Evolutionary conservation across 2,888 invertebrate genomes (phyloP), one percentile per base, ranked within the genome.

Genomic region (Plagodis dolabraria): DNA sequence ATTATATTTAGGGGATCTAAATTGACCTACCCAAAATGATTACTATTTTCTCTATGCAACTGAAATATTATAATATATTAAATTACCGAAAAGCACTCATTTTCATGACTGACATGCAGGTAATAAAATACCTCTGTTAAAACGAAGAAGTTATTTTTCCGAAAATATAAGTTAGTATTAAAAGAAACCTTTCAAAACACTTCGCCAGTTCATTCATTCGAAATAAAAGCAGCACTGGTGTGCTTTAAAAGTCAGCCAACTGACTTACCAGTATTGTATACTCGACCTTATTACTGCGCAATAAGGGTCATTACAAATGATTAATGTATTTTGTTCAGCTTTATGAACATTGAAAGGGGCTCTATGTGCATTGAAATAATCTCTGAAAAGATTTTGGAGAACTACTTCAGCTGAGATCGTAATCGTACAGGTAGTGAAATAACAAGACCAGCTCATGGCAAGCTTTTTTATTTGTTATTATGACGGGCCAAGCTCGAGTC

Each of bases 311-410:
- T 22, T 38, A 35, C 11, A 11, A 0, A 6, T 10, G 12, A 6
- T 35, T 6, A 10, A 38, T 35, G 22, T 33, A 46, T 49, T 52
- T 52, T 43, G 71, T 72, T 71, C 74, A 70, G 69, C 64, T 71
- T 64, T 64, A 50, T 55, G 54, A 60, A 63, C 55, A 50, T 62
- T 65, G 75, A 75, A 73, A 65, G 65, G 75, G 47, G 22, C 49
- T 70, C 69, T 69, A 66, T 69, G 62, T 68, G 70, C 76, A 70
- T 66, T 65, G 70, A 74, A 76, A 76, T 76, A 78, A 78, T 72
- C 68, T 74, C 66, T 71, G 66, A 76, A 70, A 71, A 69, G 72
- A 72, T 74, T 77, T 76, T 64, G 63, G 71, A 69, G 56, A 50
- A 53, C 55, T 48, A 52, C 55, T 50, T 53, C 35, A 11, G 33